Evolutionary conservation across 2,888 invertebrate genomes (phyloP), one percentile per base, ranked within the genome.

Genomic region (Eupithecia pulchellata): DNA sequence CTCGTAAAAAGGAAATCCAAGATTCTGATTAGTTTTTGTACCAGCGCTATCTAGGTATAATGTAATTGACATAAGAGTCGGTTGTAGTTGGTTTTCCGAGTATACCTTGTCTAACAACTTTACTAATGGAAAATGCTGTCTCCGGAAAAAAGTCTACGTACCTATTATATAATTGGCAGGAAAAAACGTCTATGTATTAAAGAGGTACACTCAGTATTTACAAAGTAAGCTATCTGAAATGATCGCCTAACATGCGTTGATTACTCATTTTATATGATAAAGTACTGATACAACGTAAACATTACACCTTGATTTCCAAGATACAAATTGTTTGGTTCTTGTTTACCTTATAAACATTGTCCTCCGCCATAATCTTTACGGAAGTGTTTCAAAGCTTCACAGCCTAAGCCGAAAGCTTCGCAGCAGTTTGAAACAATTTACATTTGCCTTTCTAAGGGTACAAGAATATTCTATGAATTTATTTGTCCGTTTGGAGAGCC

Each of bases 81-180:
- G n/a, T n/a, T n/a, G n/a, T n/a, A n/a, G n/a, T n/a, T n/a, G n/a
- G n/a, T n/a, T n/a, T n/a, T n/a, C n/a, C n/a, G n/a, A n/a, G n/a
- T n/a, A n/a, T n/a, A n/a, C n/a, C n/a, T n/a, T n/a, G n/a, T 70
- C 39, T 63, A 64, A 73, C 68, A 58, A 68, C 42, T 39, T 65
- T 65, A 65, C 36, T 39, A 34, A 20, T 63, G 42, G 69, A 69
- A 70, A 73, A 62, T 64, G 58, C 32, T 55, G 27, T 66, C 68
- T 13, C 34, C 29, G 20, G 42, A 64, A 68, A 64, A 64, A 60
- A 20, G 69, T 68, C 30, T 58, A 29, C 17, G 27, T n/a, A n/a
- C n/a, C n/a, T n/a, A 58, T n/a, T n/a, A 6, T n/a, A n/a, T n/a
- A n/a, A n/a, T n/a, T n/a, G n/a, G n/a, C n/a, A 57, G 8, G 17